Base-by-base conservation (phyloP, 2,113 vertebrate species). In the Zapus hudsonius region DNA sequence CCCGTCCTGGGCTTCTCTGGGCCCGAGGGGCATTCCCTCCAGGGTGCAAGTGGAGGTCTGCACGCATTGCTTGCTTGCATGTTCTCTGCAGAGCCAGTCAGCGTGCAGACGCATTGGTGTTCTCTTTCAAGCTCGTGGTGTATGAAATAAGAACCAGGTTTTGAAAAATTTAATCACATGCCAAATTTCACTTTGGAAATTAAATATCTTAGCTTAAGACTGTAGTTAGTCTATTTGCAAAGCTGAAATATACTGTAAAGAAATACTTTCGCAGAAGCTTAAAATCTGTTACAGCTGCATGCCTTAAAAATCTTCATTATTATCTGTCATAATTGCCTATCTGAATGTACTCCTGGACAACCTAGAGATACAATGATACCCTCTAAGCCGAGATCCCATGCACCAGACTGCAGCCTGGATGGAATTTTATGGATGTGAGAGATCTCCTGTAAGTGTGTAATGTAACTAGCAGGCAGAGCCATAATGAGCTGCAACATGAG, bases 111-210 rank as follows among this genome's bases (percentile, higher is more conserved):
- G 76, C 47, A 4, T 31, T 78, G 29, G 70, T 70, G 83, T 94
- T 86, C 74, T 93, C 57, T 47, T 74, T 82, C 47, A 74, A 29
- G 44, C 52, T 23, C 85, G 38, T 47, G 83, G 31, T 67, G 17
- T 67, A 66, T 86, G 87, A 92, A 92, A 47, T 84, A 80, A 92
- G 90, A 90, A 79, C 57, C 66, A 90, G 36, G 70, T 91, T 81
- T 80, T 55, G 61, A 89, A 75, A 88, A 81, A 84, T 85, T 89
- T 86, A 83, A 89, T 80, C 83, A 83, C 74, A 90, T 36, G 57
- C 73, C 92, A 94, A 10, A 27, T 90, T 96, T 94, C 55, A 93
- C 89, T 89, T 86, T 92, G 85, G 84, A 93, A 92, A 88, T 85
- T 55, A 79, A 93, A 66, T 80, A 78, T 86, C 85, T 70, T 74